phyloP scores from a whole-genome alignment of 2,797 vertebrate species.

The Phrynocephalus forsythii region DNA sequence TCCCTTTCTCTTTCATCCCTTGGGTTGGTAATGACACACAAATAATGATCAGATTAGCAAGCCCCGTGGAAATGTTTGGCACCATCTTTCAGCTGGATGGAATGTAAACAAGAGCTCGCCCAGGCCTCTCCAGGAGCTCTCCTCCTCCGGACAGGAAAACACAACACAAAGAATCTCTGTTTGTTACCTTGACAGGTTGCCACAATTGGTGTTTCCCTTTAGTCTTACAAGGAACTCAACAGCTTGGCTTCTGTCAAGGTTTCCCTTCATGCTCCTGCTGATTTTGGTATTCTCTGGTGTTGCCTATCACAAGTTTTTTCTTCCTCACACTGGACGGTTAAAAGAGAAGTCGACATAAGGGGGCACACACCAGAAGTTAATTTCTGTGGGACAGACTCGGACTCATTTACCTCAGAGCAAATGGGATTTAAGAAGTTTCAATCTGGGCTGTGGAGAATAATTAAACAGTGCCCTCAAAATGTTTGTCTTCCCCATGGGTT shows the following conservation, averaged over 20 bases:
- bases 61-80: slow-evolving; percentile 47
- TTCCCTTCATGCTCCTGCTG: background rate
- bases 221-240: slow-evolving; percentile 37
- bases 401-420: background rate
- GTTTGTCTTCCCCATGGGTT: too few species aligned
- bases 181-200: slow-evolving; percentile 60
- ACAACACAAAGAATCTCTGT: slow-evolving; percentile 45
- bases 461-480: background rate
- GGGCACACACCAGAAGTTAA: background rate
- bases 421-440: background rate
- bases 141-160: slow-evolving; percentile 45
- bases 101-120: slow-evolving; percentile 64
- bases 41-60: slow-evolving; percentile 63
- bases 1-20: slow-evolving; percentile 63
- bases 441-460: background rate
- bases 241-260: too few species aligned
- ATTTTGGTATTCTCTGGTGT: too few species aligned
- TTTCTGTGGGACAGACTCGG: background rate
- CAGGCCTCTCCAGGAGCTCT: slow-evolving; percentile 33
- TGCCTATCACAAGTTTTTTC: too few species aligned
- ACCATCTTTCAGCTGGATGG: slow-evolving; percentile 54
- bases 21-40: slow-evolving; percentile 61
- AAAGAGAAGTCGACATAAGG: background rate
- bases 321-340: background rate
- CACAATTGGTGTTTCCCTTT: slow-evolving; percentile 20